Evolutionary conservation across 2,113 vertebrate species (phyloP), one percentile per base, ranked within the genome.

Genomic region (Malurus elegans): DNA sequence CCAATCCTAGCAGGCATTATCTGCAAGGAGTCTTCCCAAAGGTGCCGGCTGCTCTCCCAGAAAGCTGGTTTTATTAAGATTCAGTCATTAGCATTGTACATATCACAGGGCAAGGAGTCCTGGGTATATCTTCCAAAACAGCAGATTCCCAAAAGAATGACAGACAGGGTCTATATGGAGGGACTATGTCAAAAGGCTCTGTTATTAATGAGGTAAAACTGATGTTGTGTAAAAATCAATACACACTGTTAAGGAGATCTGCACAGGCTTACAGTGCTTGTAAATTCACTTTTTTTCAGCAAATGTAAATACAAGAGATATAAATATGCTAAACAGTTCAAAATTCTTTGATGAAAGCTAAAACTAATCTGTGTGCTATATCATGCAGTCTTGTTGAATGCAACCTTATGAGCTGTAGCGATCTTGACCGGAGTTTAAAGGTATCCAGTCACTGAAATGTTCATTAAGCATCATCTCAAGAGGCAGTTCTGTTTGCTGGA

Each of bases 251-350:
- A 92, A 81, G 93, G 80, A 79, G 80, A 83, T 38, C 75, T 88
- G 60, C 4, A 4, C 8, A 40, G 79, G 48, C 44, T 95, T 93
- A 83, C 76, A 91, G 95, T 88, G 90, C 78, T 91, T 96, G 96
- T 87, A 97, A 94, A 97, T 93, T 93, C 86, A 95, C 96, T 96
- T 97, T 96, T 97, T 97, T 97, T 92, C 88, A 95, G 84, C 76
- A 95, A 96, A 95, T 89, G 76, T 95, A 97, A 97, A 94, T 67
- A 96, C 73, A 86, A 88, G 87, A 90, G 92, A 72, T 80, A 94
- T 91, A 97, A 97, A 96, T 86, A 97, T 44, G 84, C 64, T 89
- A 97, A 94, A 64, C 18, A 31, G 48, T 92, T 95, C 26, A 78
- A 92, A 96, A 72, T 34, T 67, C 74, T 94, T 86, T 79, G 95